Conservation (phyloP, 2,888 invertebrate genomes). For the Drosophila hawaiiensis region DNA sequence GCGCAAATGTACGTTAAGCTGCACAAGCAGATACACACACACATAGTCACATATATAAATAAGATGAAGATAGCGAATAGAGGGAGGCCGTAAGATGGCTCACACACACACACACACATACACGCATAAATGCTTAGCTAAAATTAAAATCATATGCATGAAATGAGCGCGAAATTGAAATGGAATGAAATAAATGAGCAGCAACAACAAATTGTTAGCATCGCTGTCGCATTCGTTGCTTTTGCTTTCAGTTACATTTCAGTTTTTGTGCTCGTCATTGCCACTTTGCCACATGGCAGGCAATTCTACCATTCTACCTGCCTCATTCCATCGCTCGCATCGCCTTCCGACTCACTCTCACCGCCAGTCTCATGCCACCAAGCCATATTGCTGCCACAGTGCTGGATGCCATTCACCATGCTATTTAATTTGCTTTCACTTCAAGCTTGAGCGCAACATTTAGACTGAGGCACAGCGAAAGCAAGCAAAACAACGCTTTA, state of each 20-base stretch:
- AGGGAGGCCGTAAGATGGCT: conserved; percentile 6
- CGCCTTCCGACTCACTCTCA: neutral
- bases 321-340: neutral
- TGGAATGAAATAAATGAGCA: conserved; percentile 74
- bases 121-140: conserved; percentile 49
- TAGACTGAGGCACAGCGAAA: conserved; percentile 19
- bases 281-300: conserved; percentile 65
- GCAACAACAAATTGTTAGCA: conserved; percentile 23
- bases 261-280: conserved; percentile 52
- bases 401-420: neutral
- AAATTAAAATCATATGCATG: conserved; percentile 79
- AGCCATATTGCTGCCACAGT: conserved; percentile 4
- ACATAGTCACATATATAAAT: neutral
- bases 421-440: conserved; percentile 12
- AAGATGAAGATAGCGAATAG: neutral
- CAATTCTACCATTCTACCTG: conserved; percentile 39
- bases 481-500: conserved; percentile 20
- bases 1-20: conserved; percentile 53
- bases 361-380: neutral
- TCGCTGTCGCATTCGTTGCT: conserved; percentile 38
- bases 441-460: conserved; percentile 20
- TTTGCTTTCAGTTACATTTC: conserved; percentile 44
- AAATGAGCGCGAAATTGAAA: conserved; percentile 80
- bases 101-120: conserved; percentile 7
- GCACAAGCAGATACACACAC: conserved; percentile 19